Evolutionary conservation across 2,888 invertebrate species (phyloP), one percentile per base, ranked within the genome.

Genomic region (Nymphalis c-album): DNA sequence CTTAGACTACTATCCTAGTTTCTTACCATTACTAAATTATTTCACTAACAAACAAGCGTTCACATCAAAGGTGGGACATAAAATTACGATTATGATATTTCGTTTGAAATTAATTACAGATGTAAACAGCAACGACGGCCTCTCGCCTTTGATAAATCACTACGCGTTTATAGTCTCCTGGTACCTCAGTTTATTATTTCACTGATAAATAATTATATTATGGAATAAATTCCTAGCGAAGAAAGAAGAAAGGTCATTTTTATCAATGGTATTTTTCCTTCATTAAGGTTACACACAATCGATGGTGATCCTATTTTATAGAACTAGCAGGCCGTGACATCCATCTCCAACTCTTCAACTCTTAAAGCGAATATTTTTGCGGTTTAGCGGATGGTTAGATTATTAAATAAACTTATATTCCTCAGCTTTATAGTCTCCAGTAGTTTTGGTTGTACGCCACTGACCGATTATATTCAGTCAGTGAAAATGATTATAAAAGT

Each of bases 41-140:
- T 60, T 31, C 18, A 46, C 58, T 66, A 70, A 73, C 74, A 76
- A 76, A 77, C 77, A 75, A 74, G 71, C 68, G 70, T 68, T 72
- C 70, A 76, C 75, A 71, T 76, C 76, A 77, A 77, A 77, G 76
- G 72, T 70, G 63, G 59, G 62, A 71, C 74, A 73, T 75, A 71
- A 76, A 76, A 71, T 74, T 73, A 73, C 73, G 75, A 78, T 78
- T 78, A 78, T 78, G 75, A 78, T 78, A 76, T 78, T 74, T 75
- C 74, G 75, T 77, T 75, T 73, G 76, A 77, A 70, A 77, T 78
- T 78, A 77, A 77, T 75, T 75, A 73, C 69, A 65, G 51, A 65
- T 60, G 68, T 69, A 70, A 68, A 69, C 71, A 69, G 17, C 60
- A 55, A 67, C 59, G 68, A 57, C 65, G 55, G 64, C 18, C 50